Conservation (phyloP, 2,888 invertebrate genomes). For the Alloscopus bannaensis region DNA sequence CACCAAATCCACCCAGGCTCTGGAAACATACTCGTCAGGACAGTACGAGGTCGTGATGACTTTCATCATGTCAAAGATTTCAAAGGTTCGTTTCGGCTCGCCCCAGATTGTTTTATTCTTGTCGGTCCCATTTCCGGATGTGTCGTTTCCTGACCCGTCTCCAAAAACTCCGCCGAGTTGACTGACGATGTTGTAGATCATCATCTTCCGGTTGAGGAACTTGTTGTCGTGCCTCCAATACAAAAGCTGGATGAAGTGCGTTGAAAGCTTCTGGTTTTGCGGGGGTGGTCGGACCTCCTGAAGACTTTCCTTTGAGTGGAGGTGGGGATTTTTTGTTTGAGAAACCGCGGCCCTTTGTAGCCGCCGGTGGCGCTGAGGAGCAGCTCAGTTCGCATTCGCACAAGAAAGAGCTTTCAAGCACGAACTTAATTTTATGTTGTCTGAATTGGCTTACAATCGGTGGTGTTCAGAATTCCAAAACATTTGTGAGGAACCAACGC, state of each 20-base stretch:
- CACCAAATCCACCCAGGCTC: constrained; percentile 64
- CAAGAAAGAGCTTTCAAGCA: neutral
- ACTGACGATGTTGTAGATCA: constrained; percentile 64
- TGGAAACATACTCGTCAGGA: constrained; percentile 55
- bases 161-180: constrained; percentile 30
- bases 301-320: neutral
- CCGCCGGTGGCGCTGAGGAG: constrained; percentile 11
- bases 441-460: constrained; percentile 44
- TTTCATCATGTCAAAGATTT: constrained; percentile 66
- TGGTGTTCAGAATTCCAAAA: constrained; percentile 46
- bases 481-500: constrained; percentile 42
- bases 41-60: constrained; percentile 58
- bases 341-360: neutral
- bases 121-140: neutral
- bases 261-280: constrained; percentile 27
- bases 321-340: constrained; percentile 11
- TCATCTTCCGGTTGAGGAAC: constrained; percentile 67
- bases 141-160: neutral
- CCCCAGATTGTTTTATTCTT: constrained; percentile 40
- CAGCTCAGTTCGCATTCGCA: neutral
- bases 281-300: neutral
- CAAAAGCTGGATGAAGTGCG: constrained; percentile 53
- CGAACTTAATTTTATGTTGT: constrained; percentile 6
- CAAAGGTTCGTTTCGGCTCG: constrained; percentile 66
- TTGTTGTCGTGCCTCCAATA: constrained; percentile 67